Evolutionary conservation across 2,888 invertebrate species (phyloP).

Genomic region (Mantis religiosa): DNA sequence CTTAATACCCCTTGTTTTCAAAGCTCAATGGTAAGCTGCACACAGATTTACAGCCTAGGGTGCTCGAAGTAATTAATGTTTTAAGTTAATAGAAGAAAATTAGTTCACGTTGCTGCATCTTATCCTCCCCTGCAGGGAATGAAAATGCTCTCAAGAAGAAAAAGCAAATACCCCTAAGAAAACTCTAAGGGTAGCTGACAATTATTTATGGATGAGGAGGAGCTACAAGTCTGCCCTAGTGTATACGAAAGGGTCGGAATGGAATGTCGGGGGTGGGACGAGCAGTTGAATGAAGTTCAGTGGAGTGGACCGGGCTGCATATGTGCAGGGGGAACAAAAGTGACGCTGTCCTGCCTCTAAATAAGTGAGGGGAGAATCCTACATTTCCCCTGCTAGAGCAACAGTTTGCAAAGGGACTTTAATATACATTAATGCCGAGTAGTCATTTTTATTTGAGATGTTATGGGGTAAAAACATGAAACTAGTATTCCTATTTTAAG

Average conservation of each 20-base stretch:
- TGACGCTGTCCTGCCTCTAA: not conserved
- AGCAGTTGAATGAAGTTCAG: not conserved
- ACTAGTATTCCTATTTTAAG: no score
- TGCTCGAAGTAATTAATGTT: conserved; percentile 5
- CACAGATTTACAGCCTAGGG: not conserved
- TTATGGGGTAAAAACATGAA: not conserved
- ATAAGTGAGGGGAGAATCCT: not conserved
- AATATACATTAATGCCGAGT: not conserved
- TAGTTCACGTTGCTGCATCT: not conserved
- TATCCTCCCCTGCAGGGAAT: not conserved
- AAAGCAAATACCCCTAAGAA: not conserved
- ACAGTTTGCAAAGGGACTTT: not conserved
- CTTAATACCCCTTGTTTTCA: no score
- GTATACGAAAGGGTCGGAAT: not conserved
- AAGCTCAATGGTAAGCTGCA: no score
- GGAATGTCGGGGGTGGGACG: not conserved
- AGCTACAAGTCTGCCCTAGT: not conserved
- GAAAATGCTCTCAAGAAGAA: not conserved
- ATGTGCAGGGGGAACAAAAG: not conserved
- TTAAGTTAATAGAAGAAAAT: conserved; percentile 11
- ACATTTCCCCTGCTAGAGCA: not conserved
- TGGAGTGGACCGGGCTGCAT: not conserved
- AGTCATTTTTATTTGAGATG: not conserved
- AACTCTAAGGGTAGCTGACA: conserved; percentile 1
- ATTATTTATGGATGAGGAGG: conserved; percentile 22